These are phyloP conservation scores for Lepidochitona cinerea DNA, from an alignment of 2,888 invertebrate species.

Conservation along the genomic window DNA sequence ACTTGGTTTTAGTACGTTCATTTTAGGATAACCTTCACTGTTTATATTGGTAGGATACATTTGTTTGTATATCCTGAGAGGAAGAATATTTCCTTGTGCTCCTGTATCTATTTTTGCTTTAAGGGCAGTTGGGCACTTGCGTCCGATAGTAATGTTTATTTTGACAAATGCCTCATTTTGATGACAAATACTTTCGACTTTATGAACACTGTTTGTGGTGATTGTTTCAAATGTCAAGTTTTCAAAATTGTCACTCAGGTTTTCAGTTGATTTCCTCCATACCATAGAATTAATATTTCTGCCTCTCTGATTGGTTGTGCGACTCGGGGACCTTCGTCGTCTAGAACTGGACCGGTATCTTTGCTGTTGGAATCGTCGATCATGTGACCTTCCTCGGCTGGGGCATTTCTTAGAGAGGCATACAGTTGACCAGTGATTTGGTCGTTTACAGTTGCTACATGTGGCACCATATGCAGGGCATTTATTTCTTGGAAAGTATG, in stretches of 20 bases:
- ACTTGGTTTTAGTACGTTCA: not conserved
- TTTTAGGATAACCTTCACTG: not conserved
- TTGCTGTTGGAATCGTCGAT: not conserved
- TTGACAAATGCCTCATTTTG: not conserved
- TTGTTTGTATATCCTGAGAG: not conserved
- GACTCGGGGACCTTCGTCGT: not conserved
- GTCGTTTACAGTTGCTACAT: not conserved
- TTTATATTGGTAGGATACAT: constrained; percentile 5
- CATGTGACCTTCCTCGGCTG: not conserved
- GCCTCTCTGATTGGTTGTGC: too few species aligned
- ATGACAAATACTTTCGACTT: not conserved
- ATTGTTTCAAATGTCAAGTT: not conserved
- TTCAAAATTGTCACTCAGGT: not conserved
- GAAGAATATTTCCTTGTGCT: constrained; percentile 15
- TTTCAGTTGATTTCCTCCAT: not conserved
- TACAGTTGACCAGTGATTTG: not conserved
- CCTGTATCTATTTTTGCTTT: constrained; percentile 8
- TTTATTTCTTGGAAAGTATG: too few species aligned
- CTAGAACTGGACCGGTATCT: not conserved
- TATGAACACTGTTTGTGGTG: not conserved
- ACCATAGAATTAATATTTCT: not conserved
- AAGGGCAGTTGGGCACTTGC: not conserved
- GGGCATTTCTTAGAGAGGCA: not conserved
- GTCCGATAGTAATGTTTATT: not conserved
- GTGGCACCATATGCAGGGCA: too few species aligned